Base-by-base conservation (phyloP, 1,140 invertebrate species). In the Diorhabda carinulata region DNA sequence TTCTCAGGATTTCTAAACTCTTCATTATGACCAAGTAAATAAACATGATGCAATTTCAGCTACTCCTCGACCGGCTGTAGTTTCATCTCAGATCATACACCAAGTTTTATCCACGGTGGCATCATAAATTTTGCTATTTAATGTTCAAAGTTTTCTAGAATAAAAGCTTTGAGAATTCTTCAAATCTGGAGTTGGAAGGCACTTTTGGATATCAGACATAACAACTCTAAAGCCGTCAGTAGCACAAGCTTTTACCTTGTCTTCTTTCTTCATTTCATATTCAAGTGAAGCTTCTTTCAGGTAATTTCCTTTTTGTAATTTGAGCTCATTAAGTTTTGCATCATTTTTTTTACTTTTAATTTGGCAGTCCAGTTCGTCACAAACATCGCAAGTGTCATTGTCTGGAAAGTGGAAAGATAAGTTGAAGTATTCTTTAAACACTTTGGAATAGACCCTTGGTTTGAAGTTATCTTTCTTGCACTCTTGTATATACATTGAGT, bases 111-210 rank as follows among this genome's bases (percentile, higher is more conserved):
- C 57, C 41, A 10, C 52, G 5, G 40, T 56, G 5, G 52, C n/a
- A 3, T 66, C 64, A 42, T 66, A 57, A 7, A 57, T 66, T 56
- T 7, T 66, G 8, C 9, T 10, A n/a, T 66, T 57, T 2, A 66
- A 42, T 3, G 64, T 66, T 43, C 64, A 66, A 8, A 66, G 64
- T 58, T 66, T 66, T 66, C 25, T 4, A 9, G 41, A 43, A 66
- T 66, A 66, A 66, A 66, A 66, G 52, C 64, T 66, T 66, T 66
- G 47, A n/a, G 3, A 57, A 66, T 66, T 66, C 41, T 7, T 66
- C 8, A 66, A 43, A 40, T n/a, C 5, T 56, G 64, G 64, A 10
- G 64, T 57, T 5, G 47, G n/a, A 8, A 66, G 64, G 25, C 64
- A 57, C 43, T 66, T 66, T 43, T 66, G 64, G 3, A 57, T 25